Evolutionary conservation across 2,113 vertebrate genomes (phyloP).

Genomic region (Leucopsar rothschildi): DNA sequence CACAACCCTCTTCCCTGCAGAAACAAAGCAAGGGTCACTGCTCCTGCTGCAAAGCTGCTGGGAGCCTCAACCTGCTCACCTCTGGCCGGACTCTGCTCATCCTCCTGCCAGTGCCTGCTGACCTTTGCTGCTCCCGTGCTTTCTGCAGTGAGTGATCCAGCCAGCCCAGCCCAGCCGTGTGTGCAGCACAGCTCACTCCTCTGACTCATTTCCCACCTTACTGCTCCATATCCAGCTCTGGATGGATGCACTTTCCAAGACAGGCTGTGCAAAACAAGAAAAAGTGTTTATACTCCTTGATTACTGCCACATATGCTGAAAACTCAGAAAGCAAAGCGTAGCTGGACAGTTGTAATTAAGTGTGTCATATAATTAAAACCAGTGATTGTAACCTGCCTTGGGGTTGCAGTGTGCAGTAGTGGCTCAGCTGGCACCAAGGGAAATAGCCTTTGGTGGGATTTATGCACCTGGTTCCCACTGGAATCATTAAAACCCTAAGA

Average conservation of each 20-base stretch:
- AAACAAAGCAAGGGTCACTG: constrained; percentile 1
- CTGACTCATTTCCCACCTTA: not conserved
- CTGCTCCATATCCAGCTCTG: not conserved
- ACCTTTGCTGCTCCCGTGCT: not conserved
- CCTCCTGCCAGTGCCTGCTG: not conserved
- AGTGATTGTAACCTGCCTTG: not conserved
- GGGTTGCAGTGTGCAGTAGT: not conserved
- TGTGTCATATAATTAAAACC: not conserved
- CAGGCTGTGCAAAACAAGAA: not conserved
- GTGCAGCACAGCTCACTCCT: not conserved
- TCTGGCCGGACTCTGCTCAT: not conserved
- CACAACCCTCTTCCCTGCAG: not conserved
- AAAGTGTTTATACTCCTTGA: not conserved
- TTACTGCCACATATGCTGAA: not conserved
- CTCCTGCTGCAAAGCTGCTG: not conserved
- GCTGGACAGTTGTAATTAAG: not conserved
- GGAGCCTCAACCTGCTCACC: not conserved
- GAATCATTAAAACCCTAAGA: not conserved
- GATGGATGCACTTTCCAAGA: not conserved
- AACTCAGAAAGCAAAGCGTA: not conserved
- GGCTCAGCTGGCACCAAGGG: not conserved
- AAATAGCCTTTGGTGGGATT: not conserved
- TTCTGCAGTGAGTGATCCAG: not conserved
- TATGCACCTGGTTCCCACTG: not conserved
- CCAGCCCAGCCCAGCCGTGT: not conserved